These are phyloP conservation scores for Coccyzus lansbergi DNA, from an alignment of 2,797 vertebrate genomes.

Conservation along the genomic window DNA sequence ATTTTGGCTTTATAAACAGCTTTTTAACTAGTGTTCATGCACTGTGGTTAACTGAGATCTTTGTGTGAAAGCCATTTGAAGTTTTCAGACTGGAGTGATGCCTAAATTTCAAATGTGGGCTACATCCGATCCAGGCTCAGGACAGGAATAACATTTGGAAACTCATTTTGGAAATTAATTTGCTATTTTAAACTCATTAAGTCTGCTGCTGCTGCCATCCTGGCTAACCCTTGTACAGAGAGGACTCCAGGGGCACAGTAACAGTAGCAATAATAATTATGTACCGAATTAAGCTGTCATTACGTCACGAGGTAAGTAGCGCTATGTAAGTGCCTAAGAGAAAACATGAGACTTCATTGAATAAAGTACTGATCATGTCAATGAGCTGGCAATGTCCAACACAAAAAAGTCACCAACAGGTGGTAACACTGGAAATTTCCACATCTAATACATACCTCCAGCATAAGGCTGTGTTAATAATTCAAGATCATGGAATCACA, in stretches of 20 bases:
- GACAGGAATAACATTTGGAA: not conserved
- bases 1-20: not conserved
- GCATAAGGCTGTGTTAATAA: not conserved
- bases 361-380: not conserved
- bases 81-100: not conserved
- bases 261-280: not conserved
- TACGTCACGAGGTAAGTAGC: not conserved
- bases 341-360: not conserved
- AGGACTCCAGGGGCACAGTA: not conserved
- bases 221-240: accelerated
- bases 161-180: not conserved
- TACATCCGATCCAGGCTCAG: accelerated
- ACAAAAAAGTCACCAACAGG: not conserved
- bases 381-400: not conserved
- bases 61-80: not conserved
- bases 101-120: not conserved
- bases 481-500: not conserved
- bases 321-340: not conserved
- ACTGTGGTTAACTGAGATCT: not conserved
- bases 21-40: not conserved
- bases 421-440: not conserved
- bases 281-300: not conserved
- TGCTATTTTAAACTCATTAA: not conserved
- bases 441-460: accelerated
- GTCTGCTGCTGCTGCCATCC: not conserved